Percentiles rank a stretch among this genome's conserved stretches.
Evolutionary conservation across 2,797 vertebrate genomes (phyloP).

Genomic region (Macropus fuliginosus): DNA sequence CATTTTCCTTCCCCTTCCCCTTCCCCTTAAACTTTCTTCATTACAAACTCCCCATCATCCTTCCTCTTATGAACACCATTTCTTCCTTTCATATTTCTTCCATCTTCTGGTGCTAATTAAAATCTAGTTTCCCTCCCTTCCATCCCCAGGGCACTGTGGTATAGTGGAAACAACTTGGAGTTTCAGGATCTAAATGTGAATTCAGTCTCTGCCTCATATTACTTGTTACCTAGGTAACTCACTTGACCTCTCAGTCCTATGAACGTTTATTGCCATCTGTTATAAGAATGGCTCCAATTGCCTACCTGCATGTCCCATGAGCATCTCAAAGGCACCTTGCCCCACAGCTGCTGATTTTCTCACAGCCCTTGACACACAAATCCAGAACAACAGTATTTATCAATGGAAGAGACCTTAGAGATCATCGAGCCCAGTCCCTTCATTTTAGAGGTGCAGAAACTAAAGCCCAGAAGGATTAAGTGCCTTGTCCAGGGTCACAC

Average conservation of each 20-base stretch:
- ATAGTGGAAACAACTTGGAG: not conserved
- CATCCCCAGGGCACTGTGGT: not conserved
- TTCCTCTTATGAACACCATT: not conserved
- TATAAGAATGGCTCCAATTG: not conserved
- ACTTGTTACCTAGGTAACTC: not conserved
- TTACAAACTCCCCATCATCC: not conserved
- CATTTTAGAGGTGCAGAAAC: not conserved
- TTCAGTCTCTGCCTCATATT: not conserved
- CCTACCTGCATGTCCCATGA: not conserved
- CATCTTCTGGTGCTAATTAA: not conserved
- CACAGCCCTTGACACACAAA: not conserved
- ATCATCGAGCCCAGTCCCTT: not conserved
- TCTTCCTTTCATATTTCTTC: not conserved
- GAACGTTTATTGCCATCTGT: not conserved
- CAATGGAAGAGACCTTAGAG: not conserved
- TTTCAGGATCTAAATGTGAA: not conserved
- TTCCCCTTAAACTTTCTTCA: not conserved
- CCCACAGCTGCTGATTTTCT: not conserved
- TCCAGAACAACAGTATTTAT: not conserved
- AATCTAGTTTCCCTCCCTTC: not conserved
- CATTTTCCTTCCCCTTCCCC: not conserved
- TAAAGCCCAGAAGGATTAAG: not conserved
- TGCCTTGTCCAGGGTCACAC: not conserved
- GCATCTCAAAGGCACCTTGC: not conserved
- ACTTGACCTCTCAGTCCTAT: not conserved